Base-by-base conservation (phyloP, 2,888 invertebrate species). In the Lycophotia porphyrea region DNA sequence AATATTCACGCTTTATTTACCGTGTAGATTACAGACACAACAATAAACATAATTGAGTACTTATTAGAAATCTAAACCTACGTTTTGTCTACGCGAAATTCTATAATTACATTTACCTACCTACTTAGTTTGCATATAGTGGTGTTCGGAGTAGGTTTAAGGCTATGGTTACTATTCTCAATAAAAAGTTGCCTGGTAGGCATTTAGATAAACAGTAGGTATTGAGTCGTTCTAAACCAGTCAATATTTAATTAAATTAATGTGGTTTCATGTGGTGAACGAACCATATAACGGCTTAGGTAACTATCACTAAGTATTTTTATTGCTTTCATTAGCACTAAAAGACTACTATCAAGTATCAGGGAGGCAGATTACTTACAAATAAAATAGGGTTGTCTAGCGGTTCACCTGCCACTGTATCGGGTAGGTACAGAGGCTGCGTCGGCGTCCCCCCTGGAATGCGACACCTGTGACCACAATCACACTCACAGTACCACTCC, bases 381-480 rank as follows among this genome's bases (percentile, higher is more conserved):
- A 88, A 82, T 88, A 90, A 90, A 92, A 90, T 82, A 92, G 90
- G 90, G 89, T 90, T 90, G 88, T 87, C 87, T 91, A 92, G 88
- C 89, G 89, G 91, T 93, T 90, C 95, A 96, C 95, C 95, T 95
- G 95, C 91, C 91, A 88, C 89, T 86, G 89, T 89, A 88, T 89
- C 88, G 89, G 92, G 88, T 90, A 89, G 92, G 88, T 90, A 89
- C 92, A 92, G 94, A 95, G 94, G 93, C 94, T 95, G 94, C 90
- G 93, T 91, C 93, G 93, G 93, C 94, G 94, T 94, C 93, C 93
- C 91, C 90, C 87, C 89, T 90, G 95, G 96, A 95, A 96, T 96
- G 95, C 92, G 91, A 94, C 95, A 96, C 96, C 95, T 95, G 93
- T 92, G 93, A 93, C 91, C 94, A 95, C 93, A 92, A 90, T 85